These are phyloP conservation scores for Eupithecia dodoneata DNA, from an alignment of 2,888 invertebrate genomes.

Conservation along the genomic window DNA sequence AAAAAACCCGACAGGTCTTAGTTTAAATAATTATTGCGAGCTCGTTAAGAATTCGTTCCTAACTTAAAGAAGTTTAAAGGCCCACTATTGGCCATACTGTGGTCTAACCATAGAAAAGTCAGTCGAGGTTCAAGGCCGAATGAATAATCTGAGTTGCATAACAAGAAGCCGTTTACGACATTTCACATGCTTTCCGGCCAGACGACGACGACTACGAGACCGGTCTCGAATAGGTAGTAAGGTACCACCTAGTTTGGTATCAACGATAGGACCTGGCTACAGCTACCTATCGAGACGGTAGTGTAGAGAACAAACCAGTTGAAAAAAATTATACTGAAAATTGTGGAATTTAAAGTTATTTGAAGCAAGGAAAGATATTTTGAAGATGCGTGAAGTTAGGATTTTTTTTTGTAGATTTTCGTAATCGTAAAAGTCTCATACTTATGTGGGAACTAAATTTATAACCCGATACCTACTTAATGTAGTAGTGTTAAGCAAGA, in stretches of 20 bases:
- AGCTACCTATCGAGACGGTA: not conserved
- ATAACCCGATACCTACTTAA: not conserved
- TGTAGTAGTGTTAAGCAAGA: not conserved
- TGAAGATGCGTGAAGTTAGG: too few relatives aligned
- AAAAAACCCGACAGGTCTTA: not conserved
- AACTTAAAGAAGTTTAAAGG: not conserved
- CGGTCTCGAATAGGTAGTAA: slow-evolving; percentile 43
- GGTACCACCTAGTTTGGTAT: slow-evolving; percentile 14
- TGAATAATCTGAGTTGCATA: slow-evolving; percentile 53
- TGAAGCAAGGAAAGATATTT: not conserved
- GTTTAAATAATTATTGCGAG: not conserved
- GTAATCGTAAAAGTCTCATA: not conserved
- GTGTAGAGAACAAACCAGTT: not conserved
- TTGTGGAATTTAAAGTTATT: too few relatives aligned
- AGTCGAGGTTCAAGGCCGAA: slow-evolving; percentile 51
- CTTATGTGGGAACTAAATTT: not conserved
- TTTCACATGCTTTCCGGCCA: slow-evolving; percentile 47
- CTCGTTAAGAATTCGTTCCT: not conserved
- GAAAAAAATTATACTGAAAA: too few relatives aligned
- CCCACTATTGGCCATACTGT: not conserved
- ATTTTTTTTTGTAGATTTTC: not conserved
- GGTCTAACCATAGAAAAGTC: slow-evolving; percentile 9
- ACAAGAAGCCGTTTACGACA: slow-evolving; percentile 51
- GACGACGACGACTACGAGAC: slow-evolving; percentile 34
- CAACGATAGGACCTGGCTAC: slow-evolving; percentile 6